Evolutionary conservation across 2,113 vertebrate genomes (phyloP).

Genomic region (Solea senegalensis): DNA sequence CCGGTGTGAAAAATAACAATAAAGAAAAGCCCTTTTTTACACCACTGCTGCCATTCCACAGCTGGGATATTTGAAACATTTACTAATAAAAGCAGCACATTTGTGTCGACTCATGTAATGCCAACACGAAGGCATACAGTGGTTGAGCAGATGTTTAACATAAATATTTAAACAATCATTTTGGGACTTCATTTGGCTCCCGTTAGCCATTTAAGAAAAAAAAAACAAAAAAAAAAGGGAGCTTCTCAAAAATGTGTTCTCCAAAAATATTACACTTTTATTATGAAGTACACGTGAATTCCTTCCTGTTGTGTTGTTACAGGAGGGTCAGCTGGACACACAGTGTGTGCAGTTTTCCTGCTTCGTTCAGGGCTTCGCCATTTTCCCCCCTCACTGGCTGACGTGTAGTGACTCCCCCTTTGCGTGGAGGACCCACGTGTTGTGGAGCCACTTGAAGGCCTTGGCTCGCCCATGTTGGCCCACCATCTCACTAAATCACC

Average conservation of each 20-base stretch:
- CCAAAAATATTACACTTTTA: not conserved
- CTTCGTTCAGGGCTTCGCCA: conserved; percentile 67
- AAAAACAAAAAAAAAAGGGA: too few species aligned
- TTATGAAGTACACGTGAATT: not conserved
- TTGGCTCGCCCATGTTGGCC: conserved; percentile 25
- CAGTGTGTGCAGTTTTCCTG: conserved; percentile 8
- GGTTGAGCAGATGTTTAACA: conserved; percentile 6
- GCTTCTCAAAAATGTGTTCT: not conserved
- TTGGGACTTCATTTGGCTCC: not conserved
- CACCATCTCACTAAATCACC: conserved; percentile 36
- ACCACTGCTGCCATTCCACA: not conserved
- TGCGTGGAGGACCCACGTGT: conserved; percentile 73
- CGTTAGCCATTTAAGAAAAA: conserved; percentile 17
- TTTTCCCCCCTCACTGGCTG: conserved; percentile 74
- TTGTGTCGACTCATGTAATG: not conserved
- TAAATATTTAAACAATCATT: conserved; percentile 19
- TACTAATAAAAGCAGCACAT: not conserved
- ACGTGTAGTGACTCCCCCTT: conserved; percentile 61
- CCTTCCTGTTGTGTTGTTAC: not conserved
- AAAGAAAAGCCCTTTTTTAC: not conserved
- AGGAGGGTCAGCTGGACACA: not conserved
- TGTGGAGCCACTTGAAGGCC: conserved; percentile 38
- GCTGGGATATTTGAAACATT: not conserved
- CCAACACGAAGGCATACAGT: not conserved
- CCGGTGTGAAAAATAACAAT: not conserved